Evolutionary conservation across 2,113 vertebrate genomes (phyloP), one percentile per base, ranked within the genome.

Genomic region (Polypterus senegalus): DNA sequence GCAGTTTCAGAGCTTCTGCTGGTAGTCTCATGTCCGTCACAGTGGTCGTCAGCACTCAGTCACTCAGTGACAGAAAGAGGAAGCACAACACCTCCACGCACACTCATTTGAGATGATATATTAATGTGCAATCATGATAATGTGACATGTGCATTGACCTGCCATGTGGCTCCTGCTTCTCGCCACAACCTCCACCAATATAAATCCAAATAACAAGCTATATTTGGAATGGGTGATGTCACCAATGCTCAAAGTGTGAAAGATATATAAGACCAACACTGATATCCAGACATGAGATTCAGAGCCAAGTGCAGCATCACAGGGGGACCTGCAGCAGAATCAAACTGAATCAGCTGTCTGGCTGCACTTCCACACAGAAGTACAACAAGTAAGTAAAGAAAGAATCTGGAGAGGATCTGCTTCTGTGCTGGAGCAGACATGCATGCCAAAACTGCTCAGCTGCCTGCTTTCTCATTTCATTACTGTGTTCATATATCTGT

Each of bases 201-300:
- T 57, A 67, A 66, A 66, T 73, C 69, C 72, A 76, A 77, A 80
- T 59, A 45, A 70, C 71, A 46, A 61, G 71, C 84, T 85, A 86
- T 88, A 84, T 88, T 85, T 86, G 81, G 81, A 81, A 68, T 61
- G 69, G 66, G 71, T 86, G 84, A 84, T 86, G 83, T 86, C 86
- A 86, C 75, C 72, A 79, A 75, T 77, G 79, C 71, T 73, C 74
- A 73, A 69, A 68, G 59, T 76, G 48, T 73, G 65, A 70, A 76
- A 77, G 71, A 70, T 88, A 85, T 86, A 88, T 75, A 69, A 67
- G 61, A 61, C 60, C 46, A 49, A 49, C 63, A 44, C 45, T 74
- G 71, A 43, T 7, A 7, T 43, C n/a, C 44, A 58, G 56, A 27
- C 63, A 54, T 74, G 75, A 67, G 65, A 63, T 68, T 58, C 70